Base-by-base conservation (phyloP, 1,140 invertebrate species). In the Dufourea novaeangliae region DNA sequence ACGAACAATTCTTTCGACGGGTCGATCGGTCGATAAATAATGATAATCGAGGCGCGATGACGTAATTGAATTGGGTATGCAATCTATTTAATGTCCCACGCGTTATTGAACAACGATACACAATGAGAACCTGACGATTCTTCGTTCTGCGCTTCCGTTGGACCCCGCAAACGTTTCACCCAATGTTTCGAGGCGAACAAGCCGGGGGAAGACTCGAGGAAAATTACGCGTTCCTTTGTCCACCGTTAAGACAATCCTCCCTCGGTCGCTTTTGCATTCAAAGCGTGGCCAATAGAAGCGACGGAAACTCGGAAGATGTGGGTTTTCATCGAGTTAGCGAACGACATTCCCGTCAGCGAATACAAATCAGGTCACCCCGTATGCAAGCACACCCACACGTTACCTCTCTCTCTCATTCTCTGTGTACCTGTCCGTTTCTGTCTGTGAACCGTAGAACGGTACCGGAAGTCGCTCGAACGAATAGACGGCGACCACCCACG, bases 291-390 rank as follows among this genome's bases (percentile, higher is more conserved):
- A 67, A 73, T 79, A 44, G 82, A 70, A 64, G 69, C 68, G 56
- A 52, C 73, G 78, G 59, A 73, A n/a, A 73, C 78, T 80, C 68
- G 78, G 67, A 84, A 84, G 82, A 84, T 84, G 78, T 84, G 72
- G 73, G 82, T 84, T 80, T 85, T 80, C 83, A 80, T 84, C 69
- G 82, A 85, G 83, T 85, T 81, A 81, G 73, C 78, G 41, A 78
- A 62, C 66, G 82, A 44, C 66, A 64, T 73, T 74, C 73, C n/a
- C 27, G 68, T 67, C 66, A 69, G 69, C 74, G 82, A 84, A 85
- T 85, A 84, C 83, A 84, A 85, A 85, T 85, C 78, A 75, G 72
- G 83, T 78, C 83, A 77, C 67, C 57, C 25, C 50, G 54, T 59
- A 68, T 61, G 52, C 25, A 44, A n/a, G 61, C 39, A 50, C 59